Evolutionary conservation across 35 echinoderm and acorn worm genomes (phyloP).

Genomic region (Antedon bifida): DNA sequence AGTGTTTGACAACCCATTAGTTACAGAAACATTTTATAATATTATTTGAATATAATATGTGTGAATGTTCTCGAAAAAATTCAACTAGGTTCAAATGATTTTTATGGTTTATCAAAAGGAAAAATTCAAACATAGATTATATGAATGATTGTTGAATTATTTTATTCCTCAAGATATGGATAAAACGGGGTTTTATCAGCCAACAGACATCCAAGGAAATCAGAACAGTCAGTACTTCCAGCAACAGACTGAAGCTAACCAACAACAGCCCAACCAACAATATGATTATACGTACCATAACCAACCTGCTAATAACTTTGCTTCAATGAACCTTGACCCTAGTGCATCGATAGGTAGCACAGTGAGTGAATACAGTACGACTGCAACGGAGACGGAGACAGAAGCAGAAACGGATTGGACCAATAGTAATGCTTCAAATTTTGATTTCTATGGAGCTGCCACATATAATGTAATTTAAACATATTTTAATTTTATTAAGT

Average conservation of each 20-base stretch:
- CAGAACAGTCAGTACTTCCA: neutral
- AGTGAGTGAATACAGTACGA: constrained; percentile 79
- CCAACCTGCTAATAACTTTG: neutral
- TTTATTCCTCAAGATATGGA: neutral
- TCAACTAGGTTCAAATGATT: too few relatives aligned
- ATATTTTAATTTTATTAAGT: neutral
- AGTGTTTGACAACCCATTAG: too few relatives aligned
- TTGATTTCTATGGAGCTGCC: constrained; percentile 64
- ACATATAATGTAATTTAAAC: constrained; percentile 39
- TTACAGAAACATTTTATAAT: too few relatives aligned
- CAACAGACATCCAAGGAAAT: neutral
- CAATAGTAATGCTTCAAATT: constrained; percentile 52
- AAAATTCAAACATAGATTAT: too few relatives aligned
- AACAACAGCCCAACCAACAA: neutral
- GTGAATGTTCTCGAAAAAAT: too few relatives aligned
- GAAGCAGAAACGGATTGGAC: constrained; percentile 43
- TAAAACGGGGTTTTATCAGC: neutral
- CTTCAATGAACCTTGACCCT: constrained; percentile 23
- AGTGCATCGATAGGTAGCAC: constrained; percentile 72
- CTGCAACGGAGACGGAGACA: constrained; percentile 26
- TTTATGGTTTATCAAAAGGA: too few relatives aligned
- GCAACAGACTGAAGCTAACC: neutral
- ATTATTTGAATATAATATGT: too few relatives aligned
- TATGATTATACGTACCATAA: neutral
- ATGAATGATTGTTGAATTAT: too few relatives aligned